Conservation (phyloP, 2,797 vertebrate species). For the Mareca strepera region DNA sequence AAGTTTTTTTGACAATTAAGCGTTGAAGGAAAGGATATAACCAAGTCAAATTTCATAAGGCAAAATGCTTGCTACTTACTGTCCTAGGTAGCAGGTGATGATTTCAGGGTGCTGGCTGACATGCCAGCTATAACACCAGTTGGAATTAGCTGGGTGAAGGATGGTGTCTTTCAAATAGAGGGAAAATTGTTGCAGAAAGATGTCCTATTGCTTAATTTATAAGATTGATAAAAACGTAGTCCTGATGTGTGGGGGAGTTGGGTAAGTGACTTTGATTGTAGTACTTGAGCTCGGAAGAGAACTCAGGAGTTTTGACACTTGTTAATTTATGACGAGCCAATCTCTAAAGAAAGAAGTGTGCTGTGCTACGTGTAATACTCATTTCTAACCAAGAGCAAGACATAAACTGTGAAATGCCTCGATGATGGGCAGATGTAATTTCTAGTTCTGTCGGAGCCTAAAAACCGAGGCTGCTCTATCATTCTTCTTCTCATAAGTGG, state of each 20-base stretch:
- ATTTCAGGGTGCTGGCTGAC: background rate
- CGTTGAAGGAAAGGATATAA: background rate
- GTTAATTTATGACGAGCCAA: background rate
- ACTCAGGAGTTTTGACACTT: background rate
- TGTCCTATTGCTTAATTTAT: background rate
- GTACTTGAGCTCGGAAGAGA: background rate
- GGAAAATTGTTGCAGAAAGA: background rate
- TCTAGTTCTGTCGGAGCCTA: background rate
- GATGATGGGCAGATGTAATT: background rate
- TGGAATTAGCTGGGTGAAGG: background rate
- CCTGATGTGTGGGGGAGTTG: background rate
- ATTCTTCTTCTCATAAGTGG: background rate
- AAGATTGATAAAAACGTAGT: background rate
- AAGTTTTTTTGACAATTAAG: background rate
- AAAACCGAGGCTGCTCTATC: background rate
- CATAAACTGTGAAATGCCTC: background rate
- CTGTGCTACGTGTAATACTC: background rate
- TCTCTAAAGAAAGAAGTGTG: background rate
- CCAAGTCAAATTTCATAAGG: background rate
- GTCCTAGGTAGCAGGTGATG: background rate
- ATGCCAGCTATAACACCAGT: background rate
- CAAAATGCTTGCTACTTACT: background rate
- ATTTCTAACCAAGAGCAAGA: background rate
- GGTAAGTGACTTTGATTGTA: background rate
- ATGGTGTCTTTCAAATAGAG: background rate